Conservation (phyloP, 1,140 invertebrate species). For the Ptiloglossa arizonensis region DNA sequence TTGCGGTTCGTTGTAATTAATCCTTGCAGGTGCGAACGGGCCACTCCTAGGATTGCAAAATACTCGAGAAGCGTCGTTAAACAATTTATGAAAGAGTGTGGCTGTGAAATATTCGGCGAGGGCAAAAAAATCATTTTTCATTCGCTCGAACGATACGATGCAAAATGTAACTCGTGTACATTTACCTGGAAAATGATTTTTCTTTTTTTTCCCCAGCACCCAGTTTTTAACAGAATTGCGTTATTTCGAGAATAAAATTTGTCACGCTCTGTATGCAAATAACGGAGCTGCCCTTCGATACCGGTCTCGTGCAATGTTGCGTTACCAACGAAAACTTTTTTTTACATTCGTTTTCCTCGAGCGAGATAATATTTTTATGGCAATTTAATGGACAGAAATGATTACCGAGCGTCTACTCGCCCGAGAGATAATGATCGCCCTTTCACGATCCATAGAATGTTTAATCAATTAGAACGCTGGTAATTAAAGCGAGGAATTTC, state of each 20-base stretch:
- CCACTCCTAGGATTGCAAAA: not conserved
- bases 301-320: too few relatives aligned
- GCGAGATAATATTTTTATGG: not conserved
- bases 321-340: too few relatives aligned
- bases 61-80: not conserved
- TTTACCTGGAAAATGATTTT: too few relatives aligned
- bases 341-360: too few relatives aligned
- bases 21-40: not conserved
- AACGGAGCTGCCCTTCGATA: too few relatives aligned
- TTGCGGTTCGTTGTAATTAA: slow-evolving; percentile 4
- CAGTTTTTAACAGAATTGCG: too few relatives aligned
- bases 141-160: too few relatives aligned
- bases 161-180: too few relatives aligned
- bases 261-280: too few relatives aligned
- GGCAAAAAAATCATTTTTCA: too few relatives aligned
- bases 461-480: not conserved
- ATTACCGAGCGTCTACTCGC: not conserved
- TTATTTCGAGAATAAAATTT: too few relatives aligned
- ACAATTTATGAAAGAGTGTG: not conserved
- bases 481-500: not conserved
- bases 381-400: not conserved
- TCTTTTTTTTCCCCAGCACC: too few relatives aligned
- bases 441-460: not conserved
- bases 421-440: not conserved
- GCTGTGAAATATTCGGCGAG: not conserved